These are phyloP conservation scores for Chiloscyllium punctatum DNA, from an alignment of 2,797 vertebrate species.

Conservation along the genomic window DNA sequence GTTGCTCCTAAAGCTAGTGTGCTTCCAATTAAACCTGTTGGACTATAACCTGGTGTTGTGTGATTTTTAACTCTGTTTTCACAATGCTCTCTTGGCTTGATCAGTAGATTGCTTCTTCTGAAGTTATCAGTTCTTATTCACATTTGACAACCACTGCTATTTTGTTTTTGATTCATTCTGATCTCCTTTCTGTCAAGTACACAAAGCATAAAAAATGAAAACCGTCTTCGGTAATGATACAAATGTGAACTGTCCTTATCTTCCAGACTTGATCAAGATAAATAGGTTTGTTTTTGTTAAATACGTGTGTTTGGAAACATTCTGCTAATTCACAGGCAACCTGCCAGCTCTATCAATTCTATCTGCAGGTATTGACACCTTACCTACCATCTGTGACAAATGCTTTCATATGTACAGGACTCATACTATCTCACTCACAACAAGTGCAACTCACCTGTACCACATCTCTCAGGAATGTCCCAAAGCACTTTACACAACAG, in stretches of 20 bases:
- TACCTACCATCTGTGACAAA: background rate
- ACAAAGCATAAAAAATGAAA: background rate
- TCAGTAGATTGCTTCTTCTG: background rate
- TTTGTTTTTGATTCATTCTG: background rate
- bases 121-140: background rate
- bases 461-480: background rate
- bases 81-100: background rate
- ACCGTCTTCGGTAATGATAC: background rate
- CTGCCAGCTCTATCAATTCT: background rate
- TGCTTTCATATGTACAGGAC: background rate
- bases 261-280: background rate
- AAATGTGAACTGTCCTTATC: background rate
- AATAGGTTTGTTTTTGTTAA: background rate
- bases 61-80: too few species aligned
- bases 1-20: too few species aligned
- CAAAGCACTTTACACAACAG: background rate
- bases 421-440: background rate
- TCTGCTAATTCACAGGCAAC: background rate
- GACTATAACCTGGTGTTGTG: too few species aligned
- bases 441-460: background rate
- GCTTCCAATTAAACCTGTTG: too few species aligned
- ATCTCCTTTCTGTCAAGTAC: background rate
- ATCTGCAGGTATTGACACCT: background rate
- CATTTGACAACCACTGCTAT: background rate
- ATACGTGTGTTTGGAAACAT: background rate